Percentiles rank a stretch among this genome's conserved stretches.
Conservation (phyloP, 2,888 invertebrate species). For the Tenodera sinensis region DNA sequence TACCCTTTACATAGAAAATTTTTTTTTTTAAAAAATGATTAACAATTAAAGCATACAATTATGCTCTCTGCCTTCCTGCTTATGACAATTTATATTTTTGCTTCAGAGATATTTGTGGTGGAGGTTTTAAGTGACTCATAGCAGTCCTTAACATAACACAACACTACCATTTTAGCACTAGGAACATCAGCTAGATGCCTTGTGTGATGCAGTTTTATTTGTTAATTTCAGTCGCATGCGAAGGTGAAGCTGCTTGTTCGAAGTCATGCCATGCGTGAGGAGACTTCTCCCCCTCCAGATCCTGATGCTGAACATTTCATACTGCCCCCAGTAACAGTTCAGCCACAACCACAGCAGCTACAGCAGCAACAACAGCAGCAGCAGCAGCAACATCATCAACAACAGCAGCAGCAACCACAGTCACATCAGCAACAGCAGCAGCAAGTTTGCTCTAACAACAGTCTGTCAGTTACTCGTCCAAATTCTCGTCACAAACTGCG, state of each 20-base stretch:
- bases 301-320: slow-evolving; percentile 42
- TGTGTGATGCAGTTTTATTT: too few species aligned
- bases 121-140: too few species aligned
- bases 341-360: slow-evolving; percentile 42
- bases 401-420: slow-evolving; percentile 31
- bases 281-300: slow-evolving; percentile 54
- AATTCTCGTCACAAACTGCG: slow-evolving; percentile 44
- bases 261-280: slow-evolving; percentile 87
- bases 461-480: slow-evolving; percentile 36
- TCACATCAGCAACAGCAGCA: not conserved
- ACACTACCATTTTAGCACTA: too few species aligned
- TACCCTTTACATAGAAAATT: too few species aligned
- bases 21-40: too few species aligned
- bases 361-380: slow-evolving; percentile 38
- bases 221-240: slow-evolving; percentile 53
- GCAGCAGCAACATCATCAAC: not conserved
- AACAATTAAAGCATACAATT: too few species aligned
- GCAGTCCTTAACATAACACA: too few species aligned
- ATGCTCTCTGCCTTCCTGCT: too few species aligned
- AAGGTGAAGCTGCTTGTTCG: slow-evolving; percentile 82
- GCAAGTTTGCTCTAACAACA: slow-evolving; percentile 25
- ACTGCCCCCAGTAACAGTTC: slow-evolving; percentile 36
- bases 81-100: too few species aligned
- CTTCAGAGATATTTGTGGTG: too few species aligned
- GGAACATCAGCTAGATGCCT: too few species aligned